phyloP scores from a whole-genome alignment of 1,140 invertebrate species.

The Temnothorax longispinosus region DNA sequence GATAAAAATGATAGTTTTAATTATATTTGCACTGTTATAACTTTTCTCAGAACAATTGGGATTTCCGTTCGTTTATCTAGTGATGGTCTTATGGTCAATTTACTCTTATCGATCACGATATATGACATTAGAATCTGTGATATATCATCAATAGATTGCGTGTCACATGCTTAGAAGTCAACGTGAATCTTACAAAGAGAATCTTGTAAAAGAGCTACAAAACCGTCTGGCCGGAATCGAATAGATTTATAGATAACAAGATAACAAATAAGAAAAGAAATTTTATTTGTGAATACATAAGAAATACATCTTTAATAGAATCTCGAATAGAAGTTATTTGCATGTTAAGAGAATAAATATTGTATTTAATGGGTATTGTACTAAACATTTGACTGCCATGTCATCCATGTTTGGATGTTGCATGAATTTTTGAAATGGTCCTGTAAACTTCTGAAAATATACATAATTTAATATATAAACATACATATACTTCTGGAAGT shows the following conservation, averaged over 20 bases:
- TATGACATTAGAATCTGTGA: neutral
- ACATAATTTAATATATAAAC: too few relatives aligned
- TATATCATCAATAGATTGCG: neutral
- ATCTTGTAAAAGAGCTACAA: neutral
- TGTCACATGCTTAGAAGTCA: neutral
- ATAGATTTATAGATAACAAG: neutral
- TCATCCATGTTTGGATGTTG: neutral
- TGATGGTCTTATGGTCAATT: neutral
- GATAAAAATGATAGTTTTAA: neutral
- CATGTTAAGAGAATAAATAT: neutral
- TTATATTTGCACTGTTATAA: neutral
- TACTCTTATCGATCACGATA: neutral
- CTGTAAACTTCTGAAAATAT: too few relatives aligned
- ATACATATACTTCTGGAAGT: too few relatives aligned
- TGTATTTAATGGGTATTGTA: neutral
- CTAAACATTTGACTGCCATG: neutral
- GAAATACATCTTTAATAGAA: neutral
- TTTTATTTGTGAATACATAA: neutral
- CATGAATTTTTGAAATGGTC: neutral
- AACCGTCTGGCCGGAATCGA: neutral
- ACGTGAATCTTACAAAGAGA: neutral
- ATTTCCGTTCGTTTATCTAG: neutral
- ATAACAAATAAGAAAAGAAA: constrained; percentile 11
- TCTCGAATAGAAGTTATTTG: neutral
- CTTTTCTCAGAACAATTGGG: neutral